Evolutionary conservation across 1,140 invertebrate genomes (phyloP), one percentile per base, ranked within the genome.

Genomic region (Riptortus pedestris): DNA sequence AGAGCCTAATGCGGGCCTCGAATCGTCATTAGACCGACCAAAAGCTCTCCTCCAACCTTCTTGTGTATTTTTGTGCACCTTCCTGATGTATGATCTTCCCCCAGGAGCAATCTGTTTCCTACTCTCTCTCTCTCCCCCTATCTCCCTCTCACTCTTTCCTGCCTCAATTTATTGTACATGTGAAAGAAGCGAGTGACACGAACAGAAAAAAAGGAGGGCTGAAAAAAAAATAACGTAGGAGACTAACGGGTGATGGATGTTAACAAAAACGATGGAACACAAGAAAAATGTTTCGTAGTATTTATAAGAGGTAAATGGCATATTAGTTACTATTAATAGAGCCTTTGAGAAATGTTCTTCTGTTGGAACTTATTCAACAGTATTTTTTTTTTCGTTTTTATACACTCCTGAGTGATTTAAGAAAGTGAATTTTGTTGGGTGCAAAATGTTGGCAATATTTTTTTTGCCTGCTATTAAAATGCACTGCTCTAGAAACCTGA

Each of bases 1-100:
- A 18, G 26, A 31, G 33, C 60, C 26, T 61, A 61, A 43, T 61
- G 60, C 1, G 20, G 20, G 18, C 16, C 58, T 60, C 12, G n/a
- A n/a, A 52, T 52, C 22, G n/a, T 52, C 31, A 38, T 38, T 38
- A 38, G 31, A 38, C n/a, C n/a, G n/a, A 38, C 5, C 31, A 14
- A n/a, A n/a, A 38, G 31, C 31, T 5, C 31, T 14, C 14, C 31
- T 14, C 31, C 31, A 7, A 14, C 5, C 5, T 14, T 38, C 31
- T 38, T 5, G 14, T 5, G 31, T 38, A 38, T 38, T 38, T 38
- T 38, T 38, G 14, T 14, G 31, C n/a, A n/a, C n/a, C n/a, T n/a
- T n/a, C n/a, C n/a, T n/a, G n/a, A n/a, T n/a, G n/a, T n/a, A n/a
- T n/a, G n/a, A n/a, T n/a, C n/a, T n/a, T n/a, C n/a, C n/a, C n/a